Conservation (phyloP, 2,888 invertebrate genomes). For the Sphaerophoria rueppellii region DNA sequence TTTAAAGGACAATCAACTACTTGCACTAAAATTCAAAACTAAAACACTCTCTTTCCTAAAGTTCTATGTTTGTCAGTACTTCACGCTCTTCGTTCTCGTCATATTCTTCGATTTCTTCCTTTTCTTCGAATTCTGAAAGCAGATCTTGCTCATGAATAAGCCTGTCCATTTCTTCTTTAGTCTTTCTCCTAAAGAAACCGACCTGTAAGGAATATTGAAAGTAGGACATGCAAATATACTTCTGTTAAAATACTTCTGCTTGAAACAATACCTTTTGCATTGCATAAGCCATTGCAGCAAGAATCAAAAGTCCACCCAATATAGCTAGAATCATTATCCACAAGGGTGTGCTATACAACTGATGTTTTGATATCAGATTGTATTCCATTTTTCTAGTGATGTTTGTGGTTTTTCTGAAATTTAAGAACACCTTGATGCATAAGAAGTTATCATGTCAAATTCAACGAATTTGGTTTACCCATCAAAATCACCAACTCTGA, state of each 20-base stretch:
- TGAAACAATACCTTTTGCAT: conserved; percentile 79
- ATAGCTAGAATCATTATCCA: conserved; percentile 83
- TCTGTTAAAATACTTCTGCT: too few relatives aligned
- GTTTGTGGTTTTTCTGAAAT: conserved; percentile 75
- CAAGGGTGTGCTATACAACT: conserved; percentile 78
- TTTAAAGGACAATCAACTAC: too few relatives aligned
- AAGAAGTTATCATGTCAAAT: conserved; percentile 79
- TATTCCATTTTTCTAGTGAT: conserved; percentile 79
- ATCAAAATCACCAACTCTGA: conserved; percentile 77
- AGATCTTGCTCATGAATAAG: conserved; percentile 78
- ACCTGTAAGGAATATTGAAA: conserved; percentile 77
- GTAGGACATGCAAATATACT: neutral
- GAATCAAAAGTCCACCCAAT: conserved; percentile 81
- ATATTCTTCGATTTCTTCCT: conserved; percentile 63
- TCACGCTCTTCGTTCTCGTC: too few relatives aligned
- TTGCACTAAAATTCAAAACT: too few relatives aligned
- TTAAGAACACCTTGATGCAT: conserved; percentile 30
- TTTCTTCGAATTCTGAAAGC: conserved; percentile 76
- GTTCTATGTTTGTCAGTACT: too few relatives aligned
- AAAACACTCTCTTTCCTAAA: too few relatives aligned
- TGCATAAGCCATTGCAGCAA: conserved; percentile 80
- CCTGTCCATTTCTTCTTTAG: conserved; percentile 82
- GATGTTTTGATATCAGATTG: conserved; percentile 81
- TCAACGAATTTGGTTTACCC: conserved; percentile 73
- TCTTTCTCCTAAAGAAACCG: conserved; percentile 83